Conservation (phyloP, 2,113 vertebrate species). For the Perca schrenkii region DNA sequence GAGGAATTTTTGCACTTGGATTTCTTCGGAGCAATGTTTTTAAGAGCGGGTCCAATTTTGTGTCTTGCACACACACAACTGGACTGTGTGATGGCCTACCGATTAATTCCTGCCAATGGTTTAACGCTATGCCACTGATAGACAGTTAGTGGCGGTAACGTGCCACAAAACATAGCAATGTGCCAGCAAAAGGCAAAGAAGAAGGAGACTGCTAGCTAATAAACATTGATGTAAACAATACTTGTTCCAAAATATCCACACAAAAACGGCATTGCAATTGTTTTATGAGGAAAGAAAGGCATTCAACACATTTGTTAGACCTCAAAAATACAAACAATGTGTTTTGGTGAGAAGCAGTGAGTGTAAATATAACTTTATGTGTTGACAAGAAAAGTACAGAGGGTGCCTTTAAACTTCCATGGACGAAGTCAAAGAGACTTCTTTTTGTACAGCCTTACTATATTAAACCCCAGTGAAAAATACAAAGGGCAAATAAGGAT, state of each 20-base stretch:
- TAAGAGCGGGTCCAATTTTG: not conserved
- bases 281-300: not conserved
- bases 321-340: conserved; percentile 3
- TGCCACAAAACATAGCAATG: not conserved
- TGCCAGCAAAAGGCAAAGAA: not conserved
- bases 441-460: not conserved
- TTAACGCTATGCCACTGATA: not conserved
- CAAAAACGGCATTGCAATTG: not conserved
- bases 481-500: not conserved
- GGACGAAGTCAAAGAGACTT: not conserved
- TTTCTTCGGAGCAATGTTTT: not conserved
- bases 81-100: not conserved
- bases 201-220: not conserved
- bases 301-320: not conserved
- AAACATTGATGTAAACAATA: not conserved
- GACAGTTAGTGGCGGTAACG: not conserved
- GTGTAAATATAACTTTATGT: conserved; percentile 25
- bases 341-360: not conserved
- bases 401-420: not conserved
- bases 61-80: not conserved
- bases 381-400: not conserved
- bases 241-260: not conserved
- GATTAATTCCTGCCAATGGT: not conserved
- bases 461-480: not conserved
- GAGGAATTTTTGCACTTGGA: not conserved